Percentiles rank a stretch among this genome's conserved stretches.
phyloP scores from a whole-genome alignment of 1,140 invertebrate genomes.

The Gryon sp. region DNA sequence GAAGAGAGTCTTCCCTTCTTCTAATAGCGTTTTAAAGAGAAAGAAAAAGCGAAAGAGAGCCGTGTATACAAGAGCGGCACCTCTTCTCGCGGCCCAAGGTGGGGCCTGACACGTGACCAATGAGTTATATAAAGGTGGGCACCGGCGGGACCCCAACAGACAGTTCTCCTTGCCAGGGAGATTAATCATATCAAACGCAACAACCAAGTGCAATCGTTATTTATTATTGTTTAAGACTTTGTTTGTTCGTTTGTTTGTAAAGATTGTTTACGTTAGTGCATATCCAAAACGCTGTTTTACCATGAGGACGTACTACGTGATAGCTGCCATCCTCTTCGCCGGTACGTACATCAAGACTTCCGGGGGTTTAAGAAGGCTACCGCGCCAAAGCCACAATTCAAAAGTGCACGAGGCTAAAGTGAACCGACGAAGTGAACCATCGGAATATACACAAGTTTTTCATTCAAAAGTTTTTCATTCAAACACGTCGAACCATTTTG shows the following conservation, averaged over 20 bases:
- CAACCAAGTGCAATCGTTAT: conserved; percentile 51
- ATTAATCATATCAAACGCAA: conserved; percentile 60
- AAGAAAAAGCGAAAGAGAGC: conserved; percentile 65
- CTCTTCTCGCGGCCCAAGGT: conserved; percentile 67
- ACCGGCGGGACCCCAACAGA: conserved; percentile 75
- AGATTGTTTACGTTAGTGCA: conserved; percentile 45
- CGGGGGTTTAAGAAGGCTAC: conserved; percentile 24
- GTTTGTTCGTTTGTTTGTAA: no score
- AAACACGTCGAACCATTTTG: no score
- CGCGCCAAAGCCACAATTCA: conserved; percentile 1
- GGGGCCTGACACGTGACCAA: conserved; percentile 77
- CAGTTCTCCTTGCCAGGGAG: conserved; percentile 75
- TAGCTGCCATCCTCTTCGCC: conserved; percentile 77
- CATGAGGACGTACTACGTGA: conserved; percentile 77
- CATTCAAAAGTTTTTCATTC: background rate
- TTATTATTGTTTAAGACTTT: conserved; percentile 35
- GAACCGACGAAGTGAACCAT: conserved; percentile 10
- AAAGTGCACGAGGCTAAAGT: conserved; percentile 30
- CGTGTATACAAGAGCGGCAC: conserved; percentile 60
- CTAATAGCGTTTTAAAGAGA: conserved; percentile 60
- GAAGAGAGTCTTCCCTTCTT: conserved; percentile 63
- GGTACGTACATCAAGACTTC: conserved; percentile 73
- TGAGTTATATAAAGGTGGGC: conserved; percentile 78
- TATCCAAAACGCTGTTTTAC: conserved; percentile 43
- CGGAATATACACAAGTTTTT: background rate